Evolutionary conservation across 2,888 invertebrate genomes (phyloP).

Genomic region (Drosophila yooni): DNA sequence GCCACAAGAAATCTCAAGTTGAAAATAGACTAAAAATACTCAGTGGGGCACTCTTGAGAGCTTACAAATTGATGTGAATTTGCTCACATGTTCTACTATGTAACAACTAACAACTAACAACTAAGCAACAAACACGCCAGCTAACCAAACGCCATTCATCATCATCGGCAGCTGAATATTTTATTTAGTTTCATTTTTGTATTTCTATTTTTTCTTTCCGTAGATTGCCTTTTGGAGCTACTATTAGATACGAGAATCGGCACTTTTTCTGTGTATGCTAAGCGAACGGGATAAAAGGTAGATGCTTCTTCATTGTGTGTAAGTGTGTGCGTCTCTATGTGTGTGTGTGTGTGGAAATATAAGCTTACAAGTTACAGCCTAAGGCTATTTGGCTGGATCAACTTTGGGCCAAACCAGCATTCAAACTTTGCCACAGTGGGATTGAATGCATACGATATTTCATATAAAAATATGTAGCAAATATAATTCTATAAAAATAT

Average conservation of each 20-base stretch:
- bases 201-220: conserved; percentile 1
- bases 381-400: conserved; percentile 73
- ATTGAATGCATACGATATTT: background rate
- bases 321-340: conserved; percentile 1
- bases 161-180: conserved; percentile 73
- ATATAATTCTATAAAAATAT: background rate
- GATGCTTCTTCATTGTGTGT: conserved; percentile 21
- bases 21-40: conserved; percentile 36
- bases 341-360: conserved; percentile 43
- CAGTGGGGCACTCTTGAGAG: conserved; percentile 26
- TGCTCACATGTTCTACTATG: conserved; percentile 70
- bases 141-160: conserved; percentile 68
- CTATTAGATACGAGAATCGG: conserved; percentile 52
- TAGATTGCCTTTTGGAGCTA: conserved; percentile 32
- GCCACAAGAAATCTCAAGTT: conserved; percentile 15
- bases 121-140: conserved; percentile 47
- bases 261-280: conserved; percentile 39
- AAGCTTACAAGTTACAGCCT: conserved; percentile 76
- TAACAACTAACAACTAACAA: conserved; percentile 33
- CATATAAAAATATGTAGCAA: background rate
- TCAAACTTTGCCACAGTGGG: conserved; percentile 48
- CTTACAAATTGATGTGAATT: conserved; percentile 77
- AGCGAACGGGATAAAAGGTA: conserved; percentile 67
- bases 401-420: conserved; percentile 48
- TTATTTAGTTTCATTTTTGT: conserved; percentile 49